Percentiles rank a stretch among this genome's conserved stretches.
phyloP scores from a whole-genome alignment of 2,113 vertebrate genomes.

The Vicugna pacos region DNA sequence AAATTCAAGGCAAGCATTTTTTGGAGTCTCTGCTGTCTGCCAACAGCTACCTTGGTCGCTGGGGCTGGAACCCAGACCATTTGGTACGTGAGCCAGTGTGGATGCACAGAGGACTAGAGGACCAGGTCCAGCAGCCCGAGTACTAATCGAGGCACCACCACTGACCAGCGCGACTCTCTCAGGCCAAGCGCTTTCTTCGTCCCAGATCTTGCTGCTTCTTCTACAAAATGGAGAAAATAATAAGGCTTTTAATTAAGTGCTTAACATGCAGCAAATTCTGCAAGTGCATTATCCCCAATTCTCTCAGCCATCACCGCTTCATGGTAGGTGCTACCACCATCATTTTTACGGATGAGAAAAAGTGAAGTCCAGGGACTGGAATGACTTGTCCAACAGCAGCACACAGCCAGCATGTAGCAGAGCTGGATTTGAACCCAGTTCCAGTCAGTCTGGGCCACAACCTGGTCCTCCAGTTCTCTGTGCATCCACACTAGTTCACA shows the following conservation, averaged over 20 bases:
- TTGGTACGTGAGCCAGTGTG: rapidly evolving
- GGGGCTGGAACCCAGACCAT: neutral
- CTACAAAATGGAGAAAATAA: neutral
- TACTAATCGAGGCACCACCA: no score
- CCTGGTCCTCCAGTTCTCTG: no score
- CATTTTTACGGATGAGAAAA: neutral
- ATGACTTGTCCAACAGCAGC: neutral
- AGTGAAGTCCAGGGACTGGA: neutral
- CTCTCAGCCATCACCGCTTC: neutral
- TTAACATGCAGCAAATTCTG: neutral
- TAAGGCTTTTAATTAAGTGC: neutral
- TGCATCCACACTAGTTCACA: no score
- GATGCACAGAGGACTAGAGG: no score
- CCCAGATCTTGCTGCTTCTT: neutral
- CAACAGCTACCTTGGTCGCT: neutral
- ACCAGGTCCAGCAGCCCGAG: neutral
- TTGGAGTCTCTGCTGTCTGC: neutral
- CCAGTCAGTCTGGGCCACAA: neutral
- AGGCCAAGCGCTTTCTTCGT: no score
- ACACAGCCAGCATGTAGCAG: neutral
- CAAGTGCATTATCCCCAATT: neutral
- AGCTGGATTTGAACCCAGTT: neutral
- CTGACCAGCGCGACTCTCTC: neutral
- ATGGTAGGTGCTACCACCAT: no score
- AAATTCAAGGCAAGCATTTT: neutral